Percentiles rank a stretch among this genome's conserved stretches.
Conservation (phyloP, 1,140 invertebrate species). For the Atta texana region DNA sequence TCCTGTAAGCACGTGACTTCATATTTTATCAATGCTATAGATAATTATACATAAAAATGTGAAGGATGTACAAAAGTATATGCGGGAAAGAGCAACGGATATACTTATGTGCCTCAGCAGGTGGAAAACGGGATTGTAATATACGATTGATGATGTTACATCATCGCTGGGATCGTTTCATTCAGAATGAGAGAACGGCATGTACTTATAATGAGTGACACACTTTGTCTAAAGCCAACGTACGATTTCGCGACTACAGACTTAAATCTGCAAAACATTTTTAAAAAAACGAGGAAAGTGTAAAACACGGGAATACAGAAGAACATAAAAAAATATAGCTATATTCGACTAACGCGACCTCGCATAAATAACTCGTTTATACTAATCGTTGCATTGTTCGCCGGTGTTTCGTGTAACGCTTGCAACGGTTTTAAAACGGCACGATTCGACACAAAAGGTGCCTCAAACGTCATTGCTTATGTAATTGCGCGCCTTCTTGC, state of each 20-base stretch:
- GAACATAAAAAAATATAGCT: background rate
- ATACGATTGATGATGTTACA: conserved; percentile 15
- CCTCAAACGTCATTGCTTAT: conserved; percentile 28
- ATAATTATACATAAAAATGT: background rate
- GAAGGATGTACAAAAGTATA: background rate
- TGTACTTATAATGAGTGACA: background rate
- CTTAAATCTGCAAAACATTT: background rate
- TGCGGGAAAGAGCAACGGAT: conserved; percentile 22
- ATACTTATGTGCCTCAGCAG: background rate
- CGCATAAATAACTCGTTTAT: conserved; percentile 21
- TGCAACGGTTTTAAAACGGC: background rate
- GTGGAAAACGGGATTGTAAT: conserved; percentile 30
- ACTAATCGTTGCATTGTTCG: conserved; percentile 41
- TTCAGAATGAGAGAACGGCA: conserved; percentile 23
- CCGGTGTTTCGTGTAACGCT: conserved; percentile 18
- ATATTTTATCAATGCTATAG: background rate
- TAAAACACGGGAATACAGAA: background rate
- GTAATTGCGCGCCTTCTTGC: conserved; percentile 30
- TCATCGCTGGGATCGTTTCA: conserved; percentile 25
- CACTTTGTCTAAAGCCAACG: background rate
- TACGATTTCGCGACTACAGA: background rate
- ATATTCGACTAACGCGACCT: background rate
- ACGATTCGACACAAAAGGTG: conserved; percentile 39
- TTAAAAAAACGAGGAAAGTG: background rate
- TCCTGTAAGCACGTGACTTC: background rate